Percentiles rank a stretch among this genome's conserved stretches.
Conservation (phyloP, 2,113 vertebrate species). For the Silurus meridionalis region DNA sequence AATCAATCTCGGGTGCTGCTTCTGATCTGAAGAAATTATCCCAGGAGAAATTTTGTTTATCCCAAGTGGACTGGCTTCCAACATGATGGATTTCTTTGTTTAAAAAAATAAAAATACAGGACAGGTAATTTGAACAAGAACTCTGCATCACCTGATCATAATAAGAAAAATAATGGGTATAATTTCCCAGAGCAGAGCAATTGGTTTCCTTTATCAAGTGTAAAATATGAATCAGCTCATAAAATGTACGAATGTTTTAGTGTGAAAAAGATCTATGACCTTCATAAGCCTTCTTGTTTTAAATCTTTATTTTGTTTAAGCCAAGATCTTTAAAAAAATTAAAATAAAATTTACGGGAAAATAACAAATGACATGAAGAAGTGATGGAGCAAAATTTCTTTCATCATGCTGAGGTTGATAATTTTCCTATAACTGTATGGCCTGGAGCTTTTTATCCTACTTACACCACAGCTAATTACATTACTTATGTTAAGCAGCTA, state of each 20-base stretch:
- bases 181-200: slow-evolving; percentile 31
- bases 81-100: too few species aligned
- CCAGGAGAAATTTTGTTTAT: too few species aligned
- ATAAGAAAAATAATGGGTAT: slow-evolving; percentile 35
- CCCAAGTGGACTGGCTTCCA: too few species aligned
- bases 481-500: neutral
- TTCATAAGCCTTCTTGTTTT: neutral
- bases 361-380: neutral
- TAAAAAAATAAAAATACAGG: too few species aligned
- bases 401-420: neutral
- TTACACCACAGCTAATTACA: neutral
- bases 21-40: too few species aligned
- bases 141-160: slow-evolving; percentile 44
- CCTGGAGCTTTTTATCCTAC: neutral
- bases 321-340: neutral
- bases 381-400: neutral
- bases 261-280: slow-evolving; percentile 35
- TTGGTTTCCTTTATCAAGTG: slow-evolving; percentile 13
- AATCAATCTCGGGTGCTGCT: too few species aligned
- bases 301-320: neutral
- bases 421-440: neutral
- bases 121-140: slow-evolving; percentile 8
- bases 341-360: neutral
- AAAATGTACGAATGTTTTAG: slow-evolving; percentile 43
- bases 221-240: slow-evolving; percentile 41